Evolutionary conservation across 2,888 invertebrate genomes (phyloP).

Genomic region (Diploptera punctata): DNA sequence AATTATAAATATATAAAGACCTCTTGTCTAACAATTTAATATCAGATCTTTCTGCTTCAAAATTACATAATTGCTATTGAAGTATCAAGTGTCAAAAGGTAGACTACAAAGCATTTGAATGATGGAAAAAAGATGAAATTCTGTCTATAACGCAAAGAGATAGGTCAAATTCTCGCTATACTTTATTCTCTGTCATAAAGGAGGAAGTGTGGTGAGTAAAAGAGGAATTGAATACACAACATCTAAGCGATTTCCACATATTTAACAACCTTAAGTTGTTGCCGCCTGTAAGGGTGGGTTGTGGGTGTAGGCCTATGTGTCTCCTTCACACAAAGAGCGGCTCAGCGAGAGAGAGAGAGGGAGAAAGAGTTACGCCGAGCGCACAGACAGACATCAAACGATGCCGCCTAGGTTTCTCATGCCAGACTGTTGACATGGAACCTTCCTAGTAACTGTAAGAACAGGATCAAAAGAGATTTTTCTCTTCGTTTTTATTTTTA

Average conservation of each 20-base stretch:
- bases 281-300: not conserved
- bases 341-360: not conserved
- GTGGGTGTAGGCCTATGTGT: not conserved
- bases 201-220: constrained; percentile 17
- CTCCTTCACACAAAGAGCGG: constrained; percentile 20
- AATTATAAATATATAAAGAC: too few relatives aligned
- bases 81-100: too few relatives aligned
- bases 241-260: constrained; percentile 30
- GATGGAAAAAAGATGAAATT: too few relatives aligned
- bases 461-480: constrained; percentile 42
- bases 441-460: constrained; percentile 39
- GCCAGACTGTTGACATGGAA: constrained; percentile 39
- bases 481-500: constrained; percentile 31
- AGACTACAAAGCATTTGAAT: too few relatives aligned
- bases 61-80: too few relatives aligned
- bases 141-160: not conserved
- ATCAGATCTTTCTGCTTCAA: too few relatives aligned
- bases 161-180: not conserved
- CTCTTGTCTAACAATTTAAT: too few relatives aligned
- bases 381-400: constrained; percentile 31
- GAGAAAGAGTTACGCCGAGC: constrained; percentile 10
- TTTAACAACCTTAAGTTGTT: constrained; percentile 23
- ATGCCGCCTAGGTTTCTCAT: constrained; percentile 30
- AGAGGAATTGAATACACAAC: constrained; percentile 15
- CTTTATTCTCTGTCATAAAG: constrained; percentile 1